Conservation (phyloP, 2,113 vertebrate genomes). For the Mystacornis crossleyi region DNA sequence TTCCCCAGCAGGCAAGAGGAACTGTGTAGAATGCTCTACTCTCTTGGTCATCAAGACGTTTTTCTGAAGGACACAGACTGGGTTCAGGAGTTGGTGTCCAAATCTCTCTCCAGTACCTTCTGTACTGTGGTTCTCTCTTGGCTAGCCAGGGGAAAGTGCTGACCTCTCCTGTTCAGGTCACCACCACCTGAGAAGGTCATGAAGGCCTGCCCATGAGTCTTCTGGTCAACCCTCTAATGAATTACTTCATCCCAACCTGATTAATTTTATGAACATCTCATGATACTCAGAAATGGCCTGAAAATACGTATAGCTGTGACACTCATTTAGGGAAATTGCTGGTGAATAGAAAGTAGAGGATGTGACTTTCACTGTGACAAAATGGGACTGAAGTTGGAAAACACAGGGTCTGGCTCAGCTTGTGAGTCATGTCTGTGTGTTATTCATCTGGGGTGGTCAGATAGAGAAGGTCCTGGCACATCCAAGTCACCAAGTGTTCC, state of each 20-base stretch:
- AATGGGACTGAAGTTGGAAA: not conserved
- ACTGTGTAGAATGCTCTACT: not conserved
- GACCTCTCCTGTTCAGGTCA: not conserved
- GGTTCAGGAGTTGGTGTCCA: not conserved
- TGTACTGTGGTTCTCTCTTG: not conserved
- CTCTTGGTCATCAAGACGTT: not conserved
- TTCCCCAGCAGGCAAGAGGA: not conserved
- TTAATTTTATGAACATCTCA: not conserved
- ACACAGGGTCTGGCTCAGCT: not conserved
- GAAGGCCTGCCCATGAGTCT: not conserved
- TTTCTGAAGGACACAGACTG: not conserved
- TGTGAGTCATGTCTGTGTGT: not conserved
- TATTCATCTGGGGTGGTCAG: not conserved
- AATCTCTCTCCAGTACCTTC: not conserved
- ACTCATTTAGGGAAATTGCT: not conserved
- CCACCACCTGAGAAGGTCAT: not conserved
- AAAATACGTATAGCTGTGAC: not conserved
- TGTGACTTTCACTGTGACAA: not conserved
- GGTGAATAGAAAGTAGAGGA: not conserved
- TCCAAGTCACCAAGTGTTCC: accelerated
- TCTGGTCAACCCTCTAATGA: not conserved
- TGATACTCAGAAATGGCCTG: not conserved
- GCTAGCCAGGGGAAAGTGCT: not conserved
- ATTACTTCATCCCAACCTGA: not conserved
- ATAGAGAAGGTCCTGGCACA: not conserved